A percentile compares a stretch with the other conserved stretches of the same genome.
Conservation (phyloP, 2,113 vertebrate genomes). For the Cyanoramphus novaezelandiae region DNA sequence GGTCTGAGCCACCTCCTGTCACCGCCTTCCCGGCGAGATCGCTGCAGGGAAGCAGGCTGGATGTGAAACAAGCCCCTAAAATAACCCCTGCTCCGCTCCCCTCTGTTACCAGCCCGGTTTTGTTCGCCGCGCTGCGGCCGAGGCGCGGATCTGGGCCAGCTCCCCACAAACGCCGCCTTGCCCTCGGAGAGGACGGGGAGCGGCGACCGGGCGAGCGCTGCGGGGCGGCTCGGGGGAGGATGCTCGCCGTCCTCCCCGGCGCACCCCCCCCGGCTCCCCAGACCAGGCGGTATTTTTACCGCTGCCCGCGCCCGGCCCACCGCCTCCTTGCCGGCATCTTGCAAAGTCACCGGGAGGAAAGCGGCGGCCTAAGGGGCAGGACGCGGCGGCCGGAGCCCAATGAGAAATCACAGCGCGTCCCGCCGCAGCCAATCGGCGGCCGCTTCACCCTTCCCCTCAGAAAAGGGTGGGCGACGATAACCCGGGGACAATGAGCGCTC, state of each 20-base stretch:
- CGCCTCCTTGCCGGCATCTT: not conserved
- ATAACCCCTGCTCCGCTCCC: not conserved
- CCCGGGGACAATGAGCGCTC: not conserved
- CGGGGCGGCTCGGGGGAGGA: not conserved
- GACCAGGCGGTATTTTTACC: not conserved
- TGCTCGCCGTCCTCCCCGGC: not conserved
- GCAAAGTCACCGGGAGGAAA: constrained; percentile 20
- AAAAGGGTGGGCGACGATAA: not conserved
- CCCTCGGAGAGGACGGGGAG: not conserved
- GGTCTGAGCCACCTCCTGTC: constrained; percentile 57
- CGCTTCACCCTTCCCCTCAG: rapidly evolving
- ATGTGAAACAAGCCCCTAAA: not conserved
- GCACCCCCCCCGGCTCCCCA: not conserved
- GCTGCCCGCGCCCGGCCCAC: not conserved
- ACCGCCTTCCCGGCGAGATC: not conserved
- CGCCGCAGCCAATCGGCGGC: not conserved
- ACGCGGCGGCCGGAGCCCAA: not conserved
- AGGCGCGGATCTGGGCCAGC: not conserved
- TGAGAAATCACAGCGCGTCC: constrained; percentile 68
- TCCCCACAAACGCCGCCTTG: not conserved
- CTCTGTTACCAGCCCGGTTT: not conserved
- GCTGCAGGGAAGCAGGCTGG: constrained; percentile 15
- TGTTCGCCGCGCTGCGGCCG: not conserved
- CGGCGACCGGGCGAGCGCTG: not conserved
- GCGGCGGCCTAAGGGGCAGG: not conserved